Evolutionary conservation across 2,888 invertebrate genomes (phyloP).

Genomic region (Harmothoe impar): DNA sequence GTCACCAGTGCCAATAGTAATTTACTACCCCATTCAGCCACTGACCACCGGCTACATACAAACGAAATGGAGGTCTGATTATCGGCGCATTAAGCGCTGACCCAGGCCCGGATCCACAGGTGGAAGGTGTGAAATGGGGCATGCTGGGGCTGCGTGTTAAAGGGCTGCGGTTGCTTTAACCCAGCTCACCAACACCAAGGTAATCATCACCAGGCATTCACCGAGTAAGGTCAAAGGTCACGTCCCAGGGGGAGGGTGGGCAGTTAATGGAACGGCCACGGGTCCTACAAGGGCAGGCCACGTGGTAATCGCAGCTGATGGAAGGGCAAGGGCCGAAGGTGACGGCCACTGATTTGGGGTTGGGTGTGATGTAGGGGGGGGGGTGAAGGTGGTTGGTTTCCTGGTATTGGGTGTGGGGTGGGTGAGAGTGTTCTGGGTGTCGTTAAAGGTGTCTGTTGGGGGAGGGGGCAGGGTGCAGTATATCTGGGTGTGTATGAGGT

Average conservation of each 20-base stretch:
- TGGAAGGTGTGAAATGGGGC: no score
- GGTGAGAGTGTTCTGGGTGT: not conserved
- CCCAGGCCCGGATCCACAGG: no score
- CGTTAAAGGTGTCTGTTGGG: not conserved
- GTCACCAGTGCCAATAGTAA: no score
- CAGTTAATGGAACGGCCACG: not conserved
- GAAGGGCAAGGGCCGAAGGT: not conserved
- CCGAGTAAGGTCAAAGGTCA: not conserved
- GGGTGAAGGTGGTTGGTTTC: not conserved
- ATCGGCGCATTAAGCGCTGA: no score
- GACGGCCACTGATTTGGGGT: not conserved
- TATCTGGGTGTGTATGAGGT: no score
- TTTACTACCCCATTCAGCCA: no score
- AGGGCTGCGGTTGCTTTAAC: not conserved
- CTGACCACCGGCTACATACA: no score
- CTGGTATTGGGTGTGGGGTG: not conserved
- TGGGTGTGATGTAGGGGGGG: not conserved
- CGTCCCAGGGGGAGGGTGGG: slow-evolving; percentile 25
- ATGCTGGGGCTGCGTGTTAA: no score
- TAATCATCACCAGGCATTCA: not conserved
- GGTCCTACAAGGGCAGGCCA: not conserved
- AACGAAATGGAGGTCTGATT: no score
- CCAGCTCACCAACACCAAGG: not conserved
- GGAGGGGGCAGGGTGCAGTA: no score
- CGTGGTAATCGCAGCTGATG: not conserved